Conservation (phyloP, 2,888 invertebrate genomes). For the Frankliniella intonsa region DNA sequence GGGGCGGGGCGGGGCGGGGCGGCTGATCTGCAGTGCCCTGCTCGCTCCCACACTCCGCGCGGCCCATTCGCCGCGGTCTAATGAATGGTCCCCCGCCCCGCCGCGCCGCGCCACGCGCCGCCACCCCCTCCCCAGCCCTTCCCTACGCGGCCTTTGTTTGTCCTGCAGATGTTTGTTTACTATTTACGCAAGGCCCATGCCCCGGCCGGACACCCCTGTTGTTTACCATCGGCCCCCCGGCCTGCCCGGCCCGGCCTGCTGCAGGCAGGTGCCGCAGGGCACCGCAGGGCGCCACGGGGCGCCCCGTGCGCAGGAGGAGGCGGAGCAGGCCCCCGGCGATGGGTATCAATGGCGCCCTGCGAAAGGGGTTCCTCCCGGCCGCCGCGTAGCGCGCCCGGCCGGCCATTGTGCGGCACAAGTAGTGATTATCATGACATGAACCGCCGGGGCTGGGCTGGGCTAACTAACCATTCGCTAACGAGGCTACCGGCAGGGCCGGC, state of each 20-base stretch:
- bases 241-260: background rate
- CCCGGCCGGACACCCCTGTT: background rate
- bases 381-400: no score
- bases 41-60: no score
- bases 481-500: no score
- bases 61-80: background rate
- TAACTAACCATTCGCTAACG: no score
- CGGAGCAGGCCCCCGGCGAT: background rate
- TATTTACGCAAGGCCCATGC: background rate
- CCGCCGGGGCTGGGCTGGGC: no score
- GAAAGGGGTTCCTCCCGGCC: background rate
- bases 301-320: no score
- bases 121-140: background rate
- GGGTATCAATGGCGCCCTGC: background rate
- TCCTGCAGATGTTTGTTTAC: conserved; percentile 25
- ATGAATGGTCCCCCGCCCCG: background rate
- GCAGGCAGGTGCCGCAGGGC: no score
- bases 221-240: background rate
- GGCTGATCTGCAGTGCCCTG: background rate
- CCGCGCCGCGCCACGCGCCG: conserved; percentile 28
- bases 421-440: background rate
- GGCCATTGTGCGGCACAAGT: background rate
- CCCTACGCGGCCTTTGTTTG: conserved; percentile 28
- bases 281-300: background rate
- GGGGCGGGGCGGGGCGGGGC: background rate